These are phyloP conservation scores for Thymelicus lineola DNA, from an alignment of 2,888 invertebrate genomes.

Conservation along the genomic window DNA sequence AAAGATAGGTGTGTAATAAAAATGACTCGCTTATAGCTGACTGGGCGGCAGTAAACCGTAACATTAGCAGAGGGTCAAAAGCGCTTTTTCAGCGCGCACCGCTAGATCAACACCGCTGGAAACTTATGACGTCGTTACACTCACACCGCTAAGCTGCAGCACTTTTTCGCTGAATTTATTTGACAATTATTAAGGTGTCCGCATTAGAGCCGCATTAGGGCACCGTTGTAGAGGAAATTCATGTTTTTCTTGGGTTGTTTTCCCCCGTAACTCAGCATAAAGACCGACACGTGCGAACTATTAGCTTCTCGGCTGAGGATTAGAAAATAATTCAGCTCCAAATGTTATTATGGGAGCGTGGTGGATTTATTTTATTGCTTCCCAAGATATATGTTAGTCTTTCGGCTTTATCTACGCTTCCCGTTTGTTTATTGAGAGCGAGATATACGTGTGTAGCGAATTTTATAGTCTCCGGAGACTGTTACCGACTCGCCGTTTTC, in stretches of 20 bases:
- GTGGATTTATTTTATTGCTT: slow-evolving; percentile 82
- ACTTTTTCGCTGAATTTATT: slow-evolving; percentile 78
- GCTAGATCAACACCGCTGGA: slow-evolving; percentile 52
- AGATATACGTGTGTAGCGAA: slow-evolving; percentile 69
- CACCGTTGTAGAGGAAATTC: slow-evolving; percentile 70
- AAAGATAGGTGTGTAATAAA: background rate
- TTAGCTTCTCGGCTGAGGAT: slow-evolving; percentile 80
- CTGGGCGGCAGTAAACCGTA: background rate
- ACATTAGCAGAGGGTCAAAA: slow-evolving; percentile 39
- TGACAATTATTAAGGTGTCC: slow-evolving; percentile 84
- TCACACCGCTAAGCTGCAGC: slow-evolving; percentile 63
- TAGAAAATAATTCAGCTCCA: slow-evolving; percentile 84
- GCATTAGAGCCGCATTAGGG: slow-evolving; percentile 78
- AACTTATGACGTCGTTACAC: slow-evolving; percentile 78
- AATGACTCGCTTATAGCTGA: background rate
- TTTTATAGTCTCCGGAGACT: slow-evolving; percentile 69
- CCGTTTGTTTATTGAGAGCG: slow-evolving; percentile 77
- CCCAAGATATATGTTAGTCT: slow-evolving; percentile 76
- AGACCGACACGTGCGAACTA: slow-evolving; percentile 82
- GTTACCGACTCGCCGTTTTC: slow-evolving; percentile 57
- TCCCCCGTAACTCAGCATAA: slow-evolving; percentile 75
- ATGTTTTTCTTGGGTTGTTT: slow-evolving; percentile 83
- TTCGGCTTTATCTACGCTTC: slow-evolving; percentile 75
- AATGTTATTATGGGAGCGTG: slow-evolving; percentile 81
- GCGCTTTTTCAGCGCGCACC: slow-evolving; percentile 47